Evolutionary conservation across 2,797 vertebrate genomes (phyloP).

Genomic region (Molossus molossus): DNA sequence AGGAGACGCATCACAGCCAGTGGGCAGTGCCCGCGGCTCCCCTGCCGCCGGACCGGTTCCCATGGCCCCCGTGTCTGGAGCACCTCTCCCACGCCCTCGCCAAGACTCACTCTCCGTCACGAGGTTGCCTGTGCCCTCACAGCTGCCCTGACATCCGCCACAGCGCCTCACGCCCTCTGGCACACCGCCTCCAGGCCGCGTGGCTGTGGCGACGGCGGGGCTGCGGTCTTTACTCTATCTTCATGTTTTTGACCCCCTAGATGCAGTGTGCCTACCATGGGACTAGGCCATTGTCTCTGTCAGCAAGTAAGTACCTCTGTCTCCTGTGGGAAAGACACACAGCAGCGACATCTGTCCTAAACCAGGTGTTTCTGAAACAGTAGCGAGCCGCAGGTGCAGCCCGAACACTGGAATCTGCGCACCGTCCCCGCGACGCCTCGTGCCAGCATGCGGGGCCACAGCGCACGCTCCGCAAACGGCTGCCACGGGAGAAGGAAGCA

Average conservation of each 20-base stretch:
- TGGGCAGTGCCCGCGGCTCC: not conserved
- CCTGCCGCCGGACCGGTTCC: not conserved
- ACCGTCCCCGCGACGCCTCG: constrained; percentile 8
- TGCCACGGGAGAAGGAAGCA: not conserved
- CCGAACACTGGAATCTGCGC: not conserved
- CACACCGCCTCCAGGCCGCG: rapidly evolving
- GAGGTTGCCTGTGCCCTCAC: not conserved
- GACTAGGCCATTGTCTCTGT: not conserved
- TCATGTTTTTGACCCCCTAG: not conserved
- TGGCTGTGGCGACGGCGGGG: not conserved
- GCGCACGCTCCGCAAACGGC: not conserved
- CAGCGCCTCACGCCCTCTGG: not conserved
- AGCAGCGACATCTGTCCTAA: not conserved
- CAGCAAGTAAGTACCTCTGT: not conserved
- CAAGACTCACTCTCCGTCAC: rapidly evolving
- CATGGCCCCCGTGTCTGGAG: rapidly evolving
- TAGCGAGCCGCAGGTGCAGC: not conserved
- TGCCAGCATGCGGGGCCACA: not conserved
- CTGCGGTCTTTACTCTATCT: not conserved
- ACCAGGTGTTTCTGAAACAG: constrained; percentile 60
- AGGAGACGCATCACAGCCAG: rapidly evolving
- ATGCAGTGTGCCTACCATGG: not conserved
- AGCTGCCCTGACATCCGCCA: not conserved
- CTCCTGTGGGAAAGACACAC: not conserved
- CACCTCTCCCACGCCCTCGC: not conserved